A percentile compares a stretch with the other conserved stretches of the same genome.
These are phyloP conservation scores for Anomalospiza imberbis DNA, from an alignment of 2,797 vertebrate genomes.

Conservation along the genomic window DNA sequence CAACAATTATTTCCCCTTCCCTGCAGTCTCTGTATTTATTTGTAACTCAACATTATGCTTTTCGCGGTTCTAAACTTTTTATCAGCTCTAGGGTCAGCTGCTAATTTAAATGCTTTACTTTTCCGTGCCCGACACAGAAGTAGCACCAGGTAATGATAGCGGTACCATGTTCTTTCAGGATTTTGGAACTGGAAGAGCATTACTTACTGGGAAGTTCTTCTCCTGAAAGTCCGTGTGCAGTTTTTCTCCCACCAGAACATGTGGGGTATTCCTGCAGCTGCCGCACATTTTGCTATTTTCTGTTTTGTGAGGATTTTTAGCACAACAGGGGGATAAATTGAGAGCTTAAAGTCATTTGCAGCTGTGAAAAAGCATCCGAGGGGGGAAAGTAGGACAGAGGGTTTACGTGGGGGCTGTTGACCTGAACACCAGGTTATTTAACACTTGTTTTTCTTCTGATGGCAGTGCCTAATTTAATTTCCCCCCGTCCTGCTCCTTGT, in stretches of 20 bases:
- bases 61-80: not conserved
- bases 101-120: not conserved
- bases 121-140: not conserved
- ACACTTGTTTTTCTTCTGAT: not conserved
- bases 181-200: not conserved
- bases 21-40: not conserved
- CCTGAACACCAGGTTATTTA: not conserved
- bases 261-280: not conserved
- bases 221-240: rapidly evolving
- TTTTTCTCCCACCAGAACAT: rapidly evolving
- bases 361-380: not conserved
- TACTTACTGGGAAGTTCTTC: not conserved
- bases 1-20: not conserved
- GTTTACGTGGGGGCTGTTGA: not conserved
- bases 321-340: not conserved
- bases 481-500: rapidly evolving
- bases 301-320: not conserved
- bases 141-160: not conserved
- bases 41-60: not conserved
- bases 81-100: not conserved
- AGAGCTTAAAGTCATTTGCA: not conserved
- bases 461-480: not conserved
- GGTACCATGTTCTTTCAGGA: no score
- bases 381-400: not conserved
- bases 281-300: rapidly evolving